These are phyloP conservation scores for Cotesia chilonis DNA, from an alignment of 1,140 invertebrate species.

Conservation along the genomic window DNA sequence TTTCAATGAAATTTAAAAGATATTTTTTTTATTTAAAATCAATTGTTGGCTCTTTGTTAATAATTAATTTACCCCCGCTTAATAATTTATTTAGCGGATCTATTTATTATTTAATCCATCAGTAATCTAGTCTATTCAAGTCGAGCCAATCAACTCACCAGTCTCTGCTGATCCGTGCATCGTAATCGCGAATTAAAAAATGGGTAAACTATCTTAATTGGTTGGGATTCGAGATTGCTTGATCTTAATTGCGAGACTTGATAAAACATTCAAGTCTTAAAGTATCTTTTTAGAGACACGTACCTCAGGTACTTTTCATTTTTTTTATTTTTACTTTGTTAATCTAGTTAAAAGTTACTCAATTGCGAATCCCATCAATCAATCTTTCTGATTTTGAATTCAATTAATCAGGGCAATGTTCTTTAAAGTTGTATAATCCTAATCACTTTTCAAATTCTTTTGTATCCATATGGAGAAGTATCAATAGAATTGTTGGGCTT, in stretches of 20 bases:
- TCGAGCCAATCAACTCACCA: neutral
- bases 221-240: slow-evolving; percentile 43
- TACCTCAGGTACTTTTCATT: slow-evolving; percentile 6
- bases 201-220: slow-evolving; percentile 56
- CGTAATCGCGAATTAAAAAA: slow-evolving; percentile 27
- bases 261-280: slow-evolving; percentile 39
- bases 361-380: too few relatives aligned
- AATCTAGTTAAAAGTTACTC: too few relatives aligned
- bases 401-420: too few relatives aligned
- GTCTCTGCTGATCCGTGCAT: slow-evolving; percentile 18
- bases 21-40: too few relatives aligned
- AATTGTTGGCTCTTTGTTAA: too few relatives aligned
- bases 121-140: neutral
- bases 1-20: too few relatives aligned
- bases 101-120: neutral
- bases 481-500: too few relatives aligned
- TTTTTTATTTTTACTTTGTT: slow-evolving; percentile 10
- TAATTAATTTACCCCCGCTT: neutral
- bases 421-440: too few relatives aligned
- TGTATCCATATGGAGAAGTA: too few relatives aligned
- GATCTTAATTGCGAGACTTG: slow-evolving; percentile 52
- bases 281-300: slow-evolving; percentile 5
- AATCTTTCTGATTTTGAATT: too few relatives aligned
- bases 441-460: too few relatives aligned
- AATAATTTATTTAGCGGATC: neutral